Evolutionary conservation across 2,888 invertebrate genomes (phyloP).

Genomic region (Apeira syringaria): DNA sequence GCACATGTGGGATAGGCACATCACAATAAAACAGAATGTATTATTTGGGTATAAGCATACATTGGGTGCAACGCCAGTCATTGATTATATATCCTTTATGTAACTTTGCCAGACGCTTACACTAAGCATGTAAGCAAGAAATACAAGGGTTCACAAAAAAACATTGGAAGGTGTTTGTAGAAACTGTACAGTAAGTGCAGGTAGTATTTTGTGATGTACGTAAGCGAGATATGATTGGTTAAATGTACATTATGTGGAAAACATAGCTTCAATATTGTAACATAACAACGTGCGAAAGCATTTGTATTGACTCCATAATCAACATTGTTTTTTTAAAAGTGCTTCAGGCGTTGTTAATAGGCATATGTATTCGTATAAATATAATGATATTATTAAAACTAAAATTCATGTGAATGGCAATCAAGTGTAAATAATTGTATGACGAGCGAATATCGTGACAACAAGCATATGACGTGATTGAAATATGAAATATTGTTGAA

Average conservation of each 20-base stretch:
- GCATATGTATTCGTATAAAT: neutral
- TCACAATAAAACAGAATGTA: neutral
- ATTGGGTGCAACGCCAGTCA: too few relatives aligned
- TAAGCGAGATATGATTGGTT: conserved; percentile 7
- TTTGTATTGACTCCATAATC: conserved; percentile 5
- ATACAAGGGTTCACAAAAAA: conserved; percentile 5
- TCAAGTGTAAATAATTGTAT: conserved; percentile 2
- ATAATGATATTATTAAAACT: neutral
- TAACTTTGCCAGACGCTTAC: conserved; percentile 20
- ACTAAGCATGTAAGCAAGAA: conserved; percentile 21
- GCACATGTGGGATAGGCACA: too few relatives aligned
- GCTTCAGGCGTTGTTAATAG: conserved; percentile 23
- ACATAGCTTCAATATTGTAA: too few relatives aligned
- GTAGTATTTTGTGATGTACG: conserved; percentile 5
- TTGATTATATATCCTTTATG: conserved; percentile 2
- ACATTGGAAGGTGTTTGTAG: conserved; percentile 16
- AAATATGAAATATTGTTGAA: conserved; percentile 21
- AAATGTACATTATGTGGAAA: too few relatives aligned
- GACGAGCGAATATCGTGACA: conserved; percentile 18
- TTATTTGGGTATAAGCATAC: neutral
- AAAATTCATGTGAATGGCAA: conserved; percentile 6
- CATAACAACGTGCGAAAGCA: conserved; percentile 27
- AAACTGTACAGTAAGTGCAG: conserved; percentile 20
- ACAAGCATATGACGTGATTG: conserved; percentile 36
- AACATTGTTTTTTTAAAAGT: conserved; percentile 16